Evolutionary conservation across 1,140 invertebrate species (phyloP).

Genomic region (Tetraneura akinire): DNA sequence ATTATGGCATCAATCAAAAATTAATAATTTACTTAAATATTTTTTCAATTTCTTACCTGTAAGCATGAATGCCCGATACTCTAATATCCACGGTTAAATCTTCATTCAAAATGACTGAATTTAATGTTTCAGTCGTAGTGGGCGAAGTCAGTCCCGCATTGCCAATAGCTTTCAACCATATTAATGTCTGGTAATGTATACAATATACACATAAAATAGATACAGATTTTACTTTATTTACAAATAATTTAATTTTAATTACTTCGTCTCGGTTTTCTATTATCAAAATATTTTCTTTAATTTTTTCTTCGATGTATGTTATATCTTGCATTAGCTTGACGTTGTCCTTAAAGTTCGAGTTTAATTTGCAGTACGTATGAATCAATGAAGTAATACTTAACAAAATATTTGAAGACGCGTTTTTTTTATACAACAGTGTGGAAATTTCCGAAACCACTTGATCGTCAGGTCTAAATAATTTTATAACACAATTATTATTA

Average conservation of each 20-base stretch:
- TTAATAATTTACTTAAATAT: background rate
- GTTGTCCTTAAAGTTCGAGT: slow-evolving; percentile 60
- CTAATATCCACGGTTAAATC: slow-evolving; percentile 11
- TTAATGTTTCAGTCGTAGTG: background rate
- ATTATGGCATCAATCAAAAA: background rate
- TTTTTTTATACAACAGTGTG: slow-evolving; percentile 58
- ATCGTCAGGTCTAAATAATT: slow-evolving; percentile 63
- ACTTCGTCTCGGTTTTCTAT: slow-evolving; percentile 24
- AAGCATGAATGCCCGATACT: slow-evolving; percentile 24
- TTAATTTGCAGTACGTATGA: slow-evolving; percentile 69
- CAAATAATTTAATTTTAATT: background rate
- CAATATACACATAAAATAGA: background rate
- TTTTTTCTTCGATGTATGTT: slow-evolving; percentile 21
- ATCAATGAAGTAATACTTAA: slow-evolving; percentile 72
- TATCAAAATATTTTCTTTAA: slow-evolving; percentile 17
- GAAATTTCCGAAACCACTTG: slow-evolving; percentile 58
- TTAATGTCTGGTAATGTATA: background rate
- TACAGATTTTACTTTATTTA: background rate
- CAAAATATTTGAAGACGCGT: slow-evolving; percentile 65
- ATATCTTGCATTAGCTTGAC: slow-evolving; percentile 55
- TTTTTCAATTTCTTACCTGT: background rate
- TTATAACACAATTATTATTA: background rate
- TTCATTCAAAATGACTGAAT: background rate
- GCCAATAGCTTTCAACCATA: slow-evolving; percentile 26
- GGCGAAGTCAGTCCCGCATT: background rate